Base-by-base conservation (phyloP, 2,113 vertebrate species). In the Pituophis catenifer region DNA sequence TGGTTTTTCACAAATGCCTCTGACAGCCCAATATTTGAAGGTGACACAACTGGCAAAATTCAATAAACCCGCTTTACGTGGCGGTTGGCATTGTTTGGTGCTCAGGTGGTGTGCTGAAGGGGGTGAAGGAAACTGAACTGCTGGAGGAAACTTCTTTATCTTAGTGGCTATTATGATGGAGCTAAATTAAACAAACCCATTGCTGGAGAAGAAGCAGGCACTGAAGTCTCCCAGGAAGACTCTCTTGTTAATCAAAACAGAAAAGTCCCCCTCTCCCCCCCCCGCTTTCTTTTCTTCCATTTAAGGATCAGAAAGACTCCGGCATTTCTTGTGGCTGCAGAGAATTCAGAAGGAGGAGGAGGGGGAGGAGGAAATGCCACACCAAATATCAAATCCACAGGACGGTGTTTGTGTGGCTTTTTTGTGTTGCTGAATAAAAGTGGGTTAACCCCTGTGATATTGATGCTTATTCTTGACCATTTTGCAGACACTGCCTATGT, bases 211-310 rank as follows among this genome's bases (percentile, higher is more conserved):
- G 86, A 50, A 89, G 53, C 85, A 50, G 81, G 55, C 55, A 38
- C 33, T 88, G n/a, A 88, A 26, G 44, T 87, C 50, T 93, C 94
- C 89, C 1, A 0, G 91, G 93, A 92, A 96, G 86, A 33, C 75
- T 90, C 3, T 21, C 75, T 88, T 96, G 91, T 89, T 96, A 54
- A 95, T 95, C 93, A 92, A 93, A 96, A 93, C 88, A 70, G 86
- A 94, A 8, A 86, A 57, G 26, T 50, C 91, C 90, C 81, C 54
- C 54, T 0, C 0, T 89, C 92, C 2, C 3, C 3, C 8, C 8
- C 0, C n/a, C 54, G 0, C n/a, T 62, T 62, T 26, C 50, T 91
- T 92, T 94, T 93, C 62, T 70, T 92, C 57, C 75, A 70, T 53
- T 87, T 93, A 48, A 21, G 65, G 4, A n/a, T 90, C 95, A 54